A percentile compares a stretch with the other conserved stretches of the same genome.
These are phyloP conservation scores for Amphipoea lucens DNA, from an alignment of 2,888 invertebrate species.

Conservation along the genomic window DNA sequence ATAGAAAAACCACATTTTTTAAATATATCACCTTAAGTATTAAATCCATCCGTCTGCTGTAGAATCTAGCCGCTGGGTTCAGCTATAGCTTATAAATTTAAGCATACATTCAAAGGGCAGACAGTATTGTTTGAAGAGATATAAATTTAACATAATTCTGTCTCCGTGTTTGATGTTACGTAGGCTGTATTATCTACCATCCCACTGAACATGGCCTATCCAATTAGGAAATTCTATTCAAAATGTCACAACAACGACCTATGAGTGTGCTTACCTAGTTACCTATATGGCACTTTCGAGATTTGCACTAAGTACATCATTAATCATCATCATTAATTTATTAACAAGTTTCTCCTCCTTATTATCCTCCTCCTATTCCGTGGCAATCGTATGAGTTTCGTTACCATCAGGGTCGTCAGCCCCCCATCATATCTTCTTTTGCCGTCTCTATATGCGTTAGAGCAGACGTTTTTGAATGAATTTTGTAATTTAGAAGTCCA, in stretches of 20 bases:
- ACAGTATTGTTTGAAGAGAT: constrained; percentile 62
- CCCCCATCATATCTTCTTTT: not conserved
- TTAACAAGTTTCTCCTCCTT: no score
- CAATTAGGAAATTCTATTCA: constrained; percentile 56
- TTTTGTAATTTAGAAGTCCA: not conserved
- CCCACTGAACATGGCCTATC: constrained; percentile 47
- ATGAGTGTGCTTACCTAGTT: constrained; percentile 3
- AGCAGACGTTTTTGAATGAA: not conserved
- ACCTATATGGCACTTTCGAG: not conserved
- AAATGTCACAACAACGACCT: constrained; percentile 31
- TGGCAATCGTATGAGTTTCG: not conserved
- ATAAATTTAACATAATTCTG: constrained; percentile 56
- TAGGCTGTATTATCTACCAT: constrained; percentile 62
- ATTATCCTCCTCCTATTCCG: not conserved
- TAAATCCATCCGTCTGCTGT: not conserved
- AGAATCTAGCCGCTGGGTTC: constrained; percentile 35
- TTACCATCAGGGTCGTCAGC: not conserved
- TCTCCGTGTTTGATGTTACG: constrained; percentile 57
- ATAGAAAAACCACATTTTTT: no score
- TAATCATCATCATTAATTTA: constrained; percentile 1
- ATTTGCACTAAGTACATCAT: not conserved
- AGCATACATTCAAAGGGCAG: constrained; percentile 58
- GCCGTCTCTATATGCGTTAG: not conserved
- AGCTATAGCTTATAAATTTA: constrained; percentile 46
- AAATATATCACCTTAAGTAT: not conserved